Base-by-base conservation (phyloP, 2,113 vertebrate species). In the Rafetus swinhoei region DNA sequence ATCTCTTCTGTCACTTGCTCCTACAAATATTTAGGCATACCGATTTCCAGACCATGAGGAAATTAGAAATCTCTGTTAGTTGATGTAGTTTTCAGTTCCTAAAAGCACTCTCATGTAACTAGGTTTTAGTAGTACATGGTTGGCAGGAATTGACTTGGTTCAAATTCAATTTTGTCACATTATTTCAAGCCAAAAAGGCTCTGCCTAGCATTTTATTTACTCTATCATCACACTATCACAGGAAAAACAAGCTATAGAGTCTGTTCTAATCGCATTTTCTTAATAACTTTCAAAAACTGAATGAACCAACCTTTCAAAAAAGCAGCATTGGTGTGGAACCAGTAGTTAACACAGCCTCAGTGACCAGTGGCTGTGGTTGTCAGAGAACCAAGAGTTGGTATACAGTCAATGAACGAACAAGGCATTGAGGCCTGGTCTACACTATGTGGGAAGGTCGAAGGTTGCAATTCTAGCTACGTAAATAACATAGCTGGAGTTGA, bases 1-100 rank as follows among this genome's bases (percentile, higher is more conserved):
- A 10, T 77, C 2, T 25, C 39, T 4, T 0, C 19, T 62, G n/a
- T 7, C 1, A 60, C 22, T 18, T 14, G 85, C 16, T 24, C 6
- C 24, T 45, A 65, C 87, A 93, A 92, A 21, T 39, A 84, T 1
- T 35, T 1, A 35, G 3, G 9, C 10, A 59, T 25, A 59, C 24
- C 88, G 39, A 85, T 88, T 85, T 96, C 12, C 84, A 94, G 4
- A 81, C 32, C 53, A 65, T 86, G 39, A 85, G 60, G 16, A 90
- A 93, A 93, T 79, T 59, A 59, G 25, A 11, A 22, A 25, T 59
- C 56, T 57, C 22, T 59, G 39, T 93, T 83, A 87, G 60, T 8
- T 96, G 85, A 81, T 79, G n/a, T 60, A 57, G 35, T 29, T 94
- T 95, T 94, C 88, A 50, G 15, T 91, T 97, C 94, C 92, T 90